Conservation (phyloP, 2,888 invertebrate species). For the Mythimna impura region DNA sequence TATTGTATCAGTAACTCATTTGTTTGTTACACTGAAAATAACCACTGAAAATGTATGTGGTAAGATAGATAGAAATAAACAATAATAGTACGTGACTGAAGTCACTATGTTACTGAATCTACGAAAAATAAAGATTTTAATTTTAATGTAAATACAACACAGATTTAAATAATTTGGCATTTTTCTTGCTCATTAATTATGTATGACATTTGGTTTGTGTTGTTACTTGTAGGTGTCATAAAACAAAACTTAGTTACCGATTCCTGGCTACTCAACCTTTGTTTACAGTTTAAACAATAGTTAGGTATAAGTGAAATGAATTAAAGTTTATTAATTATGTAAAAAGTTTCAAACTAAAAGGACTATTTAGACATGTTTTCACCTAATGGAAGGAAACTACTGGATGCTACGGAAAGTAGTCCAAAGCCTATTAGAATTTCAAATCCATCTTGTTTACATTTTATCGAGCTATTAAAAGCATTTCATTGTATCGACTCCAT, state of each 20-base stretch:
- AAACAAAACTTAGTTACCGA: no score
- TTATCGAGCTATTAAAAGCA: conserved; percentile 52
- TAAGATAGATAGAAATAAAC: conserved; percentile 1
- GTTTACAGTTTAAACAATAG: no score
- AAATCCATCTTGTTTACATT: conserved; percentile 50
- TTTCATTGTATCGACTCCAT: conserved; percentile 50
- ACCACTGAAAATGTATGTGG: not conserved
- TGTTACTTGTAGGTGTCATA: no score
- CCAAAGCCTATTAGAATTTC: conserved; percentile 42
- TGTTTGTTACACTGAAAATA: not conserved
- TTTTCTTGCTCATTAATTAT: no score
- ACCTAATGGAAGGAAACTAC: not conserved
- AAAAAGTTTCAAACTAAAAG: not conserved
- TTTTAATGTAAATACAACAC: not conserved
- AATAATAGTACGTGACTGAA: no score
- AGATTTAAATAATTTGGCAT: not conserved
- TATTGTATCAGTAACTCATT: conserved; percentile 4
- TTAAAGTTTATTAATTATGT: not conserved
- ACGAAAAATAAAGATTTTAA: no score
- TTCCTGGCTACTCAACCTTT: no score
- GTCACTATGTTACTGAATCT: no score
- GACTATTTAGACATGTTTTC: not conserved
- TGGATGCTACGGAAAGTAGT: conserved; percentile 18
- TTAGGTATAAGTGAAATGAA: not conserved
- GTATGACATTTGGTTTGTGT: no score